Evolutionary conservation across 35 echinoderm and acorn worm genomes (phyloP), one percentile per base, ranked within the genome.

Genomic region (Eucidaris tribuloides): DNA sequence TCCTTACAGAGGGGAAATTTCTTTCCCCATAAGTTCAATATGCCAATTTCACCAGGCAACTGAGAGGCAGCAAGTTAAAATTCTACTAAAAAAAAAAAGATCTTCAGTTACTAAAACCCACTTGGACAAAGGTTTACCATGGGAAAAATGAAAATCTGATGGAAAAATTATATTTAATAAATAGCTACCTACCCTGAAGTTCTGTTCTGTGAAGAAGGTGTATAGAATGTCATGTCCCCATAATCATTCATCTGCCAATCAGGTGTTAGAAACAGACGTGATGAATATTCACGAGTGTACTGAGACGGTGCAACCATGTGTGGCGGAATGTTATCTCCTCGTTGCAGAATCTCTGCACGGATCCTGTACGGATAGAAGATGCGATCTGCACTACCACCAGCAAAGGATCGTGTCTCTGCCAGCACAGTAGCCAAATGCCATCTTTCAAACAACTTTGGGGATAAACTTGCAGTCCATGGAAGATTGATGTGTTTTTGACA

Each of bases 171-270:
- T 52, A 52, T n/a, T 52, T 52, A 9, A 52, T 52, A n/a, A 11
- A 11, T 52, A 11, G n/a, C n/a, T n/a, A 17, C 68, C 44, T 25
- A 74, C 68, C 68, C 68, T 74, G 38, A 42, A 25, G 68, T 74
- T 74, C 35, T 74, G 41, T 74, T 74, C 22, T 74, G 68, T 24
- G 24, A 44, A 42, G 68, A 74, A 17, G 68, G 18, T 2, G 37
- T 36, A n/a, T 74, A 74, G 41, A 74, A 74, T 27, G 68, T 42
- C 68, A 74, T 74, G 37, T 74, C 68, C 44, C 68, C 68, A n/a
- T 74, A 74, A 24, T 74, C 68, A n/a, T 74, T 40, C 68, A 43
- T 74, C 19, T 36, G 68, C 68, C 68, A 74, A 7, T 44, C 41
- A 5, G 68, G 40, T 7, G 44, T 22, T 0, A 74, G 68, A 36